Conservation (phyloP, 2,113 vertebrate genomes). For the Cyphomyrus plagiostoma region DNA sequence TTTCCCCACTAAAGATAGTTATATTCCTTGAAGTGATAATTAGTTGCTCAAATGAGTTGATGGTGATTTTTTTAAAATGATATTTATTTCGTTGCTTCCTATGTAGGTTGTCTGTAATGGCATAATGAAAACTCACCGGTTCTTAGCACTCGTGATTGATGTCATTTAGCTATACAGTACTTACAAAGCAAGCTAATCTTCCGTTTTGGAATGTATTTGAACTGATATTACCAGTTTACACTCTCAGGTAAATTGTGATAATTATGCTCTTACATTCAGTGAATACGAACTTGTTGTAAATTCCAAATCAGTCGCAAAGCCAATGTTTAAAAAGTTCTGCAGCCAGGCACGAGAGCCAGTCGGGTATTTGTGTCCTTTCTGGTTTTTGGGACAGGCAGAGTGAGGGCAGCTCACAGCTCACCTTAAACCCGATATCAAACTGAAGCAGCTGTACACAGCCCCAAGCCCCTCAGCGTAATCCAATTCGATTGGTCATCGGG, state of each 20-base stretch:
- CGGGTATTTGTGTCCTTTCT: conserved; percentile 22
- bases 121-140: background rate
- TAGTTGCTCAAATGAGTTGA: background rate
- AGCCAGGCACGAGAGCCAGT: background rate
- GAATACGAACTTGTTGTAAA: background rate
- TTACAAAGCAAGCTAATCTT: background rate
- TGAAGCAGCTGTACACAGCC: conserved; percentile 61
- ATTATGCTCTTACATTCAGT: background rate
- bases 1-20: background rate
- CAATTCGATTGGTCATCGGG: conserved; percentile 68
- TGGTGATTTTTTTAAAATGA: background rate
- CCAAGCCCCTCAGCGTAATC: conserved; percentile 64
- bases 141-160: background rate
- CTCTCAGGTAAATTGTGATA: background rate
- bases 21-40: conserved; percentile 1
- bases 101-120: background rate
- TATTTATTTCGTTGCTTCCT: background rate
- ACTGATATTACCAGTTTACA: background rate
- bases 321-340: background rate
- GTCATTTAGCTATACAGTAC: background rate
- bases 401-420: conserved; percentile 56
- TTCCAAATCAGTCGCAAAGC: background rate
- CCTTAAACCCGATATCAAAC: conserved; percentile 68
- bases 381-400: conserved; percentile 61
- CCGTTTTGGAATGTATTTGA: background rate